Base-by-base conservation (phyloP, 1,140 invertebrate genomes). In the Homarus americanus region DNA sequence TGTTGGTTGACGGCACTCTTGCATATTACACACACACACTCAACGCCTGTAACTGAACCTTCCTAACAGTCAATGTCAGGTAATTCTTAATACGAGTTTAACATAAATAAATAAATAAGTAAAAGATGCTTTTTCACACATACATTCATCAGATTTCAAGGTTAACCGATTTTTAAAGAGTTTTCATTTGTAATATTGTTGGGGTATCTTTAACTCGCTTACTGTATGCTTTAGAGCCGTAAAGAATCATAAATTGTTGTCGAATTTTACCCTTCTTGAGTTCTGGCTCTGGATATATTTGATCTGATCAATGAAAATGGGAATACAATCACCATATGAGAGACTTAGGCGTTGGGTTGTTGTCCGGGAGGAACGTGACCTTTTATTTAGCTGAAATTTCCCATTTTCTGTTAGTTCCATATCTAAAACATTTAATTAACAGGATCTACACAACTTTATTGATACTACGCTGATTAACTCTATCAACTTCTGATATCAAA, bases 251-350 rank as follows among this genome's bases (percentile, higher is more conserved):
- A 24, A 58, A 20, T 20, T 58, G 15, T 58, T 0, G 24, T 24
- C 2, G 41, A 17, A 20, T 86, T 69, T 34, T 75, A 28, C 40
- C 69, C 28, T 49, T 41, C 83, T 38, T 49, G 66, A 73, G 41
- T 76, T 53, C 83, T n/a, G 36, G 66, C 69, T 53, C 83, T 76
- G 63, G 32, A 76, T 17, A 12, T 24, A 66, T 58, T 12, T 58
- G 40, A 36, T 53, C 36, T 66, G 28, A 84, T 90, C 88, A 90
- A 90, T 90, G 88, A 90, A 90, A 90, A 90, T 90, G 88, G 88
- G 88, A 90, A 82, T 73, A 82, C 79, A 72, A 88, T 88, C 76
- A 58, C 63, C 63, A 32, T 69, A 69, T 5, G 63, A 69, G n/a
- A 69, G 63, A 69, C 63, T 69, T 10, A 32, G n/a, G 24, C 0